These are phyloP conservation scores for Calidris pygmaea DNA, from an alignment of 2,113 vertebrate species.

Conservation along the genomic window DNA sequence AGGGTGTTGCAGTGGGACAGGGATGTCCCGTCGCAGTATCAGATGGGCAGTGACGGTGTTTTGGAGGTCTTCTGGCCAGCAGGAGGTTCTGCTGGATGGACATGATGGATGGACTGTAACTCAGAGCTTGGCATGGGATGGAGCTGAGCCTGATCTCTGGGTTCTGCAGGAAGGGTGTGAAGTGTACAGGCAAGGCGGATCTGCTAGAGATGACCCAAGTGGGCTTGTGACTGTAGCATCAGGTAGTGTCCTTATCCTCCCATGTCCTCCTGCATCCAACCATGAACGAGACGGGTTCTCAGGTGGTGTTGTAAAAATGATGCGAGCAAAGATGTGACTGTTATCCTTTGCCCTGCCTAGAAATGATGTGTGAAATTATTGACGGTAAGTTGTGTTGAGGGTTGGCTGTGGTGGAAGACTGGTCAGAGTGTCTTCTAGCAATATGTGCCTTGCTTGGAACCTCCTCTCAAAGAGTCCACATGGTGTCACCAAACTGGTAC, in stretches of 20 bases:
- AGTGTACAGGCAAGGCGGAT: rapidly evolving
- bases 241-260: too few relatives aligned
- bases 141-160: neutral
- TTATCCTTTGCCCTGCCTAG: neutral
- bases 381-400: neutral
- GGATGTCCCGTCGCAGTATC: rapidly evolving
- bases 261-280: neutral
- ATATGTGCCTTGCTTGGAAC: neutral
- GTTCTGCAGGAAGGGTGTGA: neutral
- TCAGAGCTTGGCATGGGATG: rapidly evolving
- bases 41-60: rapidly evolving
- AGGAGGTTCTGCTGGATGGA: rapidly evolving
- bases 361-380: neutral
- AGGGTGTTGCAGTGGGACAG: neutral
- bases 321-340: rapidly evolving
- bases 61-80: rapidly evolving
- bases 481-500: neutral
- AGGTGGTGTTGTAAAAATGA: too few relatives aligned
- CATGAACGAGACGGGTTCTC: neutral
- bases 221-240: neutral
- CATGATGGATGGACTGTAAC: too few relatives aligned
- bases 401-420: neutral
- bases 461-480: neutral
- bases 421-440: neutral
- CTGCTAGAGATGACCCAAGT: neutral